These are phyloP conservation scores for Diorhabda sublineata DNA, from an alignment of 1,140 invertebrate genomes.

Conservation along the genomic window DNA sequence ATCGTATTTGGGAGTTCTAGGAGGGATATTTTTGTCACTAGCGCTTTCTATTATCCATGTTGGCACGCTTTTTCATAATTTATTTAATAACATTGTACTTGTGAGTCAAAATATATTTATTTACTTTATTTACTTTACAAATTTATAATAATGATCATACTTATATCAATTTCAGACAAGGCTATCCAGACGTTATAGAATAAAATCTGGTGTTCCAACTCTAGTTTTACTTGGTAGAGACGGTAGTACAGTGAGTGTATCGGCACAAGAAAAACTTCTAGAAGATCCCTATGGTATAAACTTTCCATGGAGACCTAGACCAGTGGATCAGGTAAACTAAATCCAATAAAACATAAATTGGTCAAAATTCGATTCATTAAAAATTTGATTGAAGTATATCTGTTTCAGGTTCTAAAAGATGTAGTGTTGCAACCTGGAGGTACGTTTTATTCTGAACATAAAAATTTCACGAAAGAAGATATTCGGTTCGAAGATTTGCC, in stretches of 20 bases:
- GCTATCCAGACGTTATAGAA: slow-evolving; percentile 65
- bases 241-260: slow-evolving; percentile 44
- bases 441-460: slow-evolving; percentile 44
- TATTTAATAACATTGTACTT: too few species aligned
- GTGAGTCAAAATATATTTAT: too few species aligned
- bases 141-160: too few species aligned
- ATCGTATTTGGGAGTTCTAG: too few species aligned
- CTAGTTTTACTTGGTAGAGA: slow-evolving; percentile 68
- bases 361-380: background rate
- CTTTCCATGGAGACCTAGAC: slow-evolving; percentile 71
- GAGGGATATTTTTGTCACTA: too few species aligned
- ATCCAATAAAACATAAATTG: background rate
- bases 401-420: slow-evolving; percentile 53
- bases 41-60: background rate
- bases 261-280: slow-evolving; percentile 63
- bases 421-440: slow-evolving; percentile 58
- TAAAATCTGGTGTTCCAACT: slow-evolving; percentile 69
- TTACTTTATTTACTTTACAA: too few species aligned
- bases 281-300: slow-evolving; percentile 61
- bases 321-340: slow-evolving; percentile 46
- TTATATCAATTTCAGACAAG: slow-evolving; percentile 54
- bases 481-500: slow-evolving; percentile 55
- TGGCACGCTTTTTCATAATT: background rate
- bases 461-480: slow-evolving; percentile 45
- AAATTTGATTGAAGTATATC: background rate